Percentiles rank a stretch among this genome's conserved stretches.
Conservation (phyloP, 2,888 invertebrate genomes). For the Chrysotoxum bicinctum region DNA sequence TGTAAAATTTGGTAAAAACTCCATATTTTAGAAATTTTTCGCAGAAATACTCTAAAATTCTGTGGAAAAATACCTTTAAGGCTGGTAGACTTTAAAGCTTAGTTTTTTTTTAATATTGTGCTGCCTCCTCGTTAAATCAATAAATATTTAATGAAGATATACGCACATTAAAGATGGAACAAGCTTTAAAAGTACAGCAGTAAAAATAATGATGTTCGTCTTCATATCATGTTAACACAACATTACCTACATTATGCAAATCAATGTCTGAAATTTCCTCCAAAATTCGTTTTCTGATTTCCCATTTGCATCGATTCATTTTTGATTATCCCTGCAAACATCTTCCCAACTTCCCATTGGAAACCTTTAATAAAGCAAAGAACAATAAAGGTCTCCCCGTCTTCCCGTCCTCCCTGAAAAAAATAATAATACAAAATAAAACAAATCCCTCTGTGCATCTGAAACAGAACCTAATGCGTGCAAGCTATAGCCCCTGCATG, state of each 20-base stretch:
- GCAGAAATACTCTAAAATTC: too few species aligned
- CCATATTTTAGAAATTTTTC: too few species aligned
- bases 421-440: neutral
- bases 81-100: too few species aligned
- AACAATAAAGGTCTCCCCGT: neutral
- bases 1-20: too few species aligned
- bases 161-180: too few species aligned
- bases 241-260: neutral
- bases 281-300: neutral
- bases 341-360: neutral
- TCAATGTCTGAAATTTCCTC: neutral
- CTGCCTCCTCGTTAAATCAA: too few species aligned
- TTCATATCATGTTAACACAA: constrained; percentile 4
- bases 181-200: too few species aligned
- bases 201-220: neutral
- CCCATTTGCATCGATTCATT: constrained; percentile 2
- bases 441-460: constrained; percentile 9
- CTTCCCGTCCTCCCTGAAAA: neutral
- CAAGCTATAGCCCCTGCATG: constrained; percentile 51
- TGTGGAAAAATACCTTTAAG: too few species aligned
- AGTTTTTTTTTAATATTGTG: too few species aligned
- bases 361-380: constrained; percentile 10
- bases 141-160: too few species aligned
- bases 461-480: constrained; percentile 47
- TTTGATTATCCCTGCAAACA: neutral